These are phyloP conservation scores for Pipa parva DNA, from an alignment of 2,113 vertebrate genomes.

Conservation along the genomic window DNA sequence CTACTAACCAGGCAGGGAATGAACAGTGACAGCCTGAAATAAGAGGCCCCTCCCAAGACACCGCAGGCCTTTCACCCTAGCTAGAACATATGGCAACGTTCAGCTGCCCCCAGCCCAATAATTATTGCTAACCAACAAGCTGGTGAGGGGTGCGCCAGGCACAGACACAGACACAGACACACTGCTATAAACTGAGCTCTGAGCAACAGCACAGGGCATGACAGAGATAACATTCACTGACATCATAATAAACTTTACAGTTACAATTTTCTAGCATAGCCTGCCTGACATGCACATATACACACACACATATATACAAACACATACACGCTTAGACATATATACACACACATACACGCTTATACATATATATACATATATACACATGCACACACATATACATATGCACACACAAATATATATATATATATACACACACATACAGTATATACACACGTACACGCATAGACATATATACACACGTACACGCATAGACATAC, in stretches of 20 bases:
- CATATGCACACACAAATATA: too few species aligned
- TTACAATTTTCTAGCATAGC: background rate
- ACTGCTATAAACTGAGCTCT: conserved; percentile 23
- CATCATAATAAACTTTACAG: conserved; percentile 4
- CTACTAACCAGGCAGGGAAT: conserved; percentile 65
- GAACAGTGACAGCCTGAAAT: conserved; percentile 65
- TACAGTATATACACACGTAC: too few species aligned
- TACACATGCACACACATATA: too few species aligned
- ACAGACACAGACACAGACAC: conserved; percentile 26
- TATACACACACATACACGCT: too few species aligned
- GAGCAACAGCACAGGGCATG: conserved; percentile 22
- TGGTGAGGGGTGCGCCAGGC: conserved; percentile 34
- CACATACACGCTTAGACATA: too few species aligned
- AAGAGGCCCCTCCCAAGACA: conserved; percentile 52
- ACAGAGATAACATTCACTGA: background rate
- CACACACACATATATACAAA: too few species aligned
- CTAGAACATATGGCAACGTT: conserved; percentile 68
- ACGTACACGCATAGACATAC: too few species aligned
- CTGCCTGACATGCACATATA: background rate
- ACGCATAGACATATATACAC: too few species aligned
- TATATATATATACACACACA: too few species aligned
- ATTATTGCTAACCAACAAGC: conserved; percentile 56
- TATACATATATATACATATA: too few species aligned
- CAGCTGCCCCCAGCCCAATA: conserved; percentile 57
- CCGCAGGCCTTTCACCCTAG: conserved; percentile 55